These are phyloP conservation scores for Drosophila trichaetosa DNA, from an alignment of 2,888 invertebrate genomes.

Conservation along the genomic window DNA sequence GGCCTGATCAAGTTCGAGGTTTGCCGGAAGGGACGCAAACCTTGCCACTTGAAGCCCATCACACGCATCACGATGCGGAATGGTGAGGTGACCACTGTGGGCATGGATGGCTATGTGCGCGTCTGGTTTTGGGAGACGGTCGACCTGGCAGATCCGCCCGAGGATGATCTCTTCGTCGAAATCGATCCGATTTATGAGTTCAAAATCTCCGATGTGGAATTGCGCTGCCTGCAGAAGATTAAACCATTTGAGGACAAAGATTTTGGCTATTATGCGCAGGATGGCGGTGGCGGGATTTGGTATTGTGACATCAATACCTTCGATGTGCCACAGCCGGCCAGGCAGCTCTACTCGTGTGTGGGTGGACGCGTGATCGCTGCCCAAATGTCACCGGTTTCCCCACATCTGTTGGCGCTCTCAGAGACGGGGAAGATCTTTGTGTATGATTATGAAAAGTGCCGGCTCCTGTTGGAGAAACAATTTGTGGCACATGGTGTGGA, in stretches of 20 bases:
- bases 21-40: constrained; percentile 88
- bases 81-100: constrained; percentile 85
- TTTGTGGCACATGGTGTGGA: constrained; percentile 87
- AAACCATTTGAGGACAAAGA: constrained; percentile 85
- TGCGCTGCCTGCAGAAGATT: constrained; percentile 81
- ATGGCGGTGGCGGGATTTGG: constrained; percentile 94
- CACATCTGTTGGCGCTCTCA: constrained; percentile 90
- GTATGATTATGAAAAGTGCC: constrained; percentile 88
- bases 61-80: constrained; percentile 82
- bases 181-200: constrained; percentile 95
- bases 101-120: constrained; percentile 91
- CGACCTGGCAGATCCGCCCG: constrained; percentile 93
- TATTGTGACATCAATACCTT: constrained; percentile 88
- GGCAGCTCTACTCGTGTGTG: constrained; percentile 88
- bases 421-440: constrained; percentile 90
- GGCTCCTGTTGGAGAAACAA: constrained; percentile 87
- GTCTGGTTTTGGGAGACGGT: constrained; percentile 97
- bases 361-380: constrained; percentile 91
- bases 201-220: constrained; percentile 86
- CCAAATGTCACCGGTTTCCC: constrained; percentile 89
- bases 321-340: constrained; percentile 84
- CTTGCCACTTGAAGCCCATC: constrained; percentile 92
- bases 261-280: constrained; percentile 91
- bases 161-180: constrained; percentile 92
- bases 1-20: constrained; percentile 95